These are phyloP conservation scores for Prinia subflava DNA, from an alignment of 2,113 vertebrate genomes.

Conservation along the genomic window DNA sequence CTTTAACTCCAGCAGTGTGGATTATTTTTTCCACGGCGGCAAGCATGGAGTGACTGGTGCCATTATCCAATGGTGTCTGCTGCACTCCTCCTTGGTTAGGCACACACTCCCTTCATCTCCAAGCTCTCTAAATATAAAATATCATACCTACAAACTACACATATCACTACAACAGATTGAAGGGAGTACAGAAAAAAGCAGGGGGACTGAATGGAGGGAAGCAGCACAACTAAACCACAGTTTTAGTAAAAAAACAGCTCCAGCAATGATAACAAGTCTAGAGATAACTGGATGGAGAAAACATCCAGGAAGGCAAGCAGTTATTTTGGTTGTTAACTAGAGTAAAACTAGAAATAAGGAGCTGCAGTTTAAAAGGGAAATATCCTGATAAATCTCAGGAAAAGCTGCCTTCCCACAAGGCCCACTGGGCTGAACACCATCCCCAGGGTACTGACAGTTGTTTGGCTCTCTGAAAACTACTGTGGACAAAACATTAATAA, in stretches of 20 bases:
- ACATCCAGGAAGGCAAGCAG: background rate
- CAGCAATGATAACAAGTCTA: background rate
- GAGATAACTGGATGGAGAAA: background rate
- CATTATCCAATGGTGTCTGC: background rate
- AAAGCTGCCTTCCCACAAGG: background rate
- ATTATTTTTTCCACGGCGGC: background rate
- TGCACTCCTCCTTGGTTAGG: background rate
- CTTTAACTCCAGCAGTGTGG: background rate
- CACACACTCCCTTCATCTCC: background rate
- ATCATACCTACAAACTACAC: background rate
- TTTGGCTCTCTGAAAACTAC: background rate
- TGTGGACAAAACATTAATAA: background rate
- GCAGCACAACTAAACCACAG: background rate
- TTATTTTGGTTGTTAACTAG: background rate
- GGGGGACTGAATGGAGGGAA: background rate
- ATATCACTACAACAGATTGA: background rate
- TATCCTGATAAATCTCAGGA: background rate
- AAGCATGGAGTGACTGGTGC: background rate
- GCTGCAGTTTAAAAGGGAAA: background rate
- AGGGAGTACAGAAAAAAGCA: background rate
- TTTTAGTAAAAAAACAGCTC: background rate
- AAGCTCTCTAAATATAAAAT: background rate
- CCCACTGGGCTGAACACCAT: background rate
- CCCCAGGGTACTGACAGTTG: background rate
- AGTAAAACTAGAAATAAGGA: background rate